Conservation (phyloP, 2,797 vertebrate species). For the Lacerta agilis region DNA sequence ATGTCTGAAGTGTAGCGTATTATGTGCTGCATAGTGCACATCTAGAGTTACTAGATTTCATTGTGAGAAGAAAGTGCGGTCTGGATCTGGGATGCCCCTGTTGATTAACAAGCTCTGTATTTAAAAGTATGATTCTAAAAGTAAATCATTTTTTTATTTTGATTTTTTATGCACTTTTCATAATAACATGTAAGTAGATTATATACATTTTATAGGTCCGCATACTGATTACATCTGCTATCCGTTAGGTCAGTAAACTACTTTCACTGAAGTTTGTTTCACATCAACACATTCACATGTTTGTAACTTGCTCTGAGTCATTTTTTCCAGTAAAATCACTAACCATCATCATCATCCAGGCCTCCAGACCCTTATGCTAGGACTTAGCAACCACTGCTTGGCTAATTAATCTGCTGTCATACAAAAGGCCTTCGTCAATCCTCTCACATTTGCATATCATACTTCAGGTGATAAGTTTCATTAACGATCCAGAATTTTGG, state of each 20-base stretch:
- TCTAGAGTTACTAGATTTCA: neutral
- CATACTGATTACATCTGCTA: neutral
- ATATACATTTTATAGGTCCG: neutral
- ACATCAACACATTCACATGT: no score
- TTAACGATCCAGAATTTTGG: no score
- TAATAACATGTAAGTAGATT: neutral
- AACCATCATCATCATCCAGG: neutral
- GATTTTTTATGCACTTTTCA: slow-evolving; percentile 48
- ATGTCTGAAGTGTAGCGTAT: slow-evolving; percentile 39
- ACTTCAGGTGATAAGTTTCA: no score
- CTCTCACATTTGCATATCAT: neutral
- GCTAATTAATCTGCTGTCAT: neutral
- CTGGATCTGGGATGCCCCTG: neutral
- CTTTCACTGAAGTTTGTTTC: neutral
- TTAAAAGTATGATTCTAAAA: neutral
- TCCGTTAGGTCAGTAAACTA: neutral
- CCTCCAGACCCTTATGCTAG: neutral
- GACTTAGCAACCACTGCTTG: neutral
- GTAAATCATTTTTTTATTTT: neutral
- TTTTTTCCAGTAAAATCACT: no score
- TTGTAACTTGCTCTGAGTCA: no score
- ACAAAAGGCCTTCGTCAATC: neutral
- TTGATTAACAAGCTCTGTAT: neutral
- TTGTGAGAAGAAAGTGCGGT: neutral
- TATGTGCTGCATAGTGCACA: slow-evolving; percentile 49